Base-by-base conservation (phyloP, 23 tunicate genomes). In the Ciona savignyi region DNA sequence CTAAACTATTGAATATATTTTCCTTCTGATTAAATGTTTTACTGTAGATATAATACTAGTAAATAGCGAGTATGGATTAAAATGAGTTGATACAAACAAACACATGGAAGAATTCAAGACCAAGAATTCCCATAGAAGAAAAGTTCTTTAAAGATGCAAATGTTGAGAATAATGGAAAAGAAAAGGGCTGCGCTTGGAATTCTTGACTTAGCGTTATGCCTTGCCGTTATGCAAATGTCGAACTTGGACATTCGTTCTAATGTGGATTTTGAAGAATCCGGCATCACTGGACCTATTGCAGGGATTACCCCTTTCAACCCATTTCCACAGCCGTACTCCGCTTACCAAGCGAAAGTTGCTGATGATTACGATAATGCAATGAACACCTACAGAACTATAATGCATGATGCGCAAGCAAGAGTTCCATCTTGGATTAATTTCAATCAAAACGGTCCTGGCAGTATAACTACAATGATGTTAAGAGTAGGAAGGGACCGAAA, bases 401-500 rank as follows among this genome's bases (percentile, higher is more conserved):
- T n/a, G n/a, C n/a, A n/a, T n/a, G n/a, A n/a, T n/a, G n/a, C n/a
- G n/a, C n/a, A n/a, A n/a, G 31, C 66, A 31, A 62, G 78, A 60
- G 9, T 74, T 19, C 68, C 78, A 9, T 1, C 22, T 60, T 4
- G 26, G 31, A 62, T 22, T 62, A 3, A 4, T n/a, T 1, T 1
- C 68, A 0, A 23, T 19, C 51, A 74, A 29, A 33, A 26, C 34
- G 22, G 22, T 32, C 11, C 20, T 61, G 25, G 9, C 29, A 63
- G 30, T 32, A 28, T 74, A 3, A 74, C 78, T 26, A 68, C 78
- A 22, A 62, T 74, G 69, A 62, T 74, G 78, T 51, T 74, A 2
- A 42, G 56, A 42, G 56, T 42, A 42, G 56, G 56, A 42, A 42
- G 56, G 56, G 15, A 9, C 15, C 15, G 11, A 42, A 42, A 42